phyloP scores from a whole-genome alignment of 2,113 vertebrate genomes.

The Physeter macrocephalus region DNA sequence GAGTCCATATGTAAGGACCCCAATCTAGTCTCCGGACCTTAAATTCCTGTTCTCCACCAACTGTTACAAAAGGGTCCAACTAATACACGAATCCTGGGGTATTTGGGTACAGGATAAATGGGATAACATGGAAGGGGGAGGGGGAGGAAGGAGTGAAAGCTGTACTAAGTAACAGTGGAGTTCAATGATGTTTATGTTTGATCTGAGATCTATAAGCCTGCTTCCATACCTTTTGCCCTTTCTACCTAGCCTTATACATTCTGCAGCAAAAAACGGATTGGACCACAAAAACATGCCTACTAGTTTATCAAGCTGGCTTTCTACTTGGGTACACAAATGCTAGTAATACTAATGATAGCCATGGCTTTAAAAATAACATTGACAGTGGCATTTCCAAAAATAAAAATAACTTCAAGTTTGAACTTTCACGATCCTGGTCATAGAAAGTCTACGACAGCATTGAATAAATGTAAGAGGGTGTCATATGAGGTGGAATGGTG shows the following conservation, averaged over 20 bases:
- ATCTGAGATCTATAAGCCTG: not conserved
- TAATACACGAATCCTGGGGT: not conserved
- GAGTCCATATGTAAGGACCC: not conserved
- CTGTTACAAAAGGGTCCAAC: not conserved
- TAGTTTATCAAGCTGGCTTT: not conserved
- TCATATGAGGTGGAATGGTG: not conserved
- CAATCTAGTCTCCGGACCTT: not conserved
- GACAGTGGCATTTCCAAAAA: too few species aligned
- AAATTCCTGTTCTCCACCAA: rapidly evolving
- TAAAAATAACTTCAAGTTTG: not conserved
- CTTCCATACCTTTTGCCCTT: not conserved
- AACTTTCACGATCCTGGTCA: not conserved
- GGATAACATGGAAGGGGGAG: not conserved
- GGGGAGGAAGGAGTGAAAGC: not conserved
- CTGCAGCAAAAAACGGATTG: not conserved
- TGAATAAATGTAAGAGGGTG: not conserved
- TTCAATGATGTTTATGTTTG: not conserved
- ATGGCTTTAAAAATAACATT: not conserved
- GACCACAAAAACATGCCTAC: not conserved
- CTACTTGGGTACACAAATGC: not conserved
- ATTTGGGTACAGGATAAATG: not conserved
- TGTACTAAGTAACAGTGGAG: too few species aligned
- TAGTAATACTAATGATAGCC: too few species aligned
- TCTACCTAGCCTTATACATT: not conserved
- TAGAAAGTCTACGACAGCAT: rapidly evolving